A percentile compares a stretch with the other conserved stretches of the same genome.
Evolutionary conservation across 1,140 invertebrate species (phyloP).

Genomic region (Leucophenga varia): DNA sequence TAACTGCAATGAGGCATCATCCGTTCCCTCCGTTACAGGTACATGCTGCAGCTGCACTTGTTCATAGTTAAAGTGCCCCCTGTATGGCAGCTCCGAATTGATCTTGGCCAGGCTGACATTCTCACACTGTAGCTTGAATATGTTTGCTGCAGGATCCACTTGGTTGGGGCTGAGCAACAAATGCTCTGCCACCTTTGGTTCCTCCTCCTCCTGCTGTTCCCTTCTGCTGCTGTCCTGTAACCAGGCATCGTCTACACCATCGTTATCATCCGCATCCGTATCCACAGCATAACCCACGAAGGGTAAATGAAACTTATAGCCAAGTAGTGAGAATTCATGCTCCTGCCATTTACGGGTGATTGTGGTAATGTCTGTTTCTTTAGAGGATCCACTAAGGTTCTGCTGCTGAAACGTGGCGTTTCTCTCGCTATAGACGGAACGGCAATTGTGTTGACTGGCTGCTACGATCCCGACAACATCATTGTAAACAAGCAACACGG

Average conservation of each 20-base stretch:
- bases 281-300: constrained; percentile 18
- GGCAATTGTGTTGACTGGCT: too few species aligned
- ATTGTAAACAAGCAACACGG: constrained; percentile 23
- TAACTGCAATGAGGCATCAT: constrained; percentile 24
- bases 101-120: constrained; percentile 26
- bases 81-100: constrained; percentile 28
- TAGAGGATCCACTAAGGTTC: too few species aligned
- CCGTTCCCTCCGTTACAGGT: background rate
- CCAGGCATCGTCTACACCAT: constrained; percentile 31
- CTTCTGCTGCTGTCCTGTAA: constrained; percentile 22
- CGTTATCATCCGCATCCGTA: constrained; percentile 33
- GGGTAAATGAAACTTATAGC: constrained; percentile 44
- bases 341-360: too few species aligned
- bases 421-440: too few species aligned
- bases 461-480: constrained; percentile 6
- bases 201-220: constrained; percentile 12
- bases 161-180: background rate
- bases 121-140: constrained; percentile 37
- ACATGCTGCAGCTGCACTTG: constrained; percentile 9
- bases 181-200: constrained; percentile 10
- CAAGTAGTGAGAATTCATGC: constrained; percentile 42
- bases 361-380: constrained; percentile 5
- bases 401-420: too few species aligned
- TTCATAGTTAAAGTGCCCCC: constrained; percentile 27
- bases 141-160: constrained; percentile 14